Evolutionary conservation across 2,888 invertebrate species (phyloP).

Genomic region (Cecidostiba fungosa): DNA sequence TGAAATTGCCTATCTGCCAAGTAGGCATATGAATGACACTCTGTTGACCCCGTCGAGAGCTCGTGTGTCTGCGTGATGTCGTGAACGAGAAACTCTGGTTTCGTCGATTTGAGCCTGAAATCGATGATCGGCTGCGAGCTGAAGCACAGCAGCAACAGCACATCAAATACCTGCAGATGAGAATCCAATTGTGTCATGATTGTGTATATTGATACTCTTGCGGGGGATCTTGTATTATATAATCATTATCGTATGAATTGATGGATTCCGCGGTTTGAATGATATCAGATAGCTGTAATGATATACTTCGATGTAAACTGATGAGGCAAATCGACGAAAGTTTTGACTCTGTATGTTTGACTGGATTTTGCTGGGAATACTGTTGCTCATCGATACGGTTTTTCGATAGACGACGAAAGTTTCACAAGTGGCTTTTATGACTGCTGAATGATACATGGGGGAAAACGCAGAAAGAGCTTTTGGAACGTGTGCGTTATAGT

Average conservation of each 20-base stretch:
- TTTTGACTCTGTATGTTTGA: no score
- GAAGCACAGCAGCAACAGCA: conserved; percentile 68
- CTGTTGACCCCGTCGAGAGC: conserved; percentile 72
- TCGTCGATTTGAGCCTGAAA: conserved; percentile 71
- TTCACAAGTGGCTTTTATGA: no score
- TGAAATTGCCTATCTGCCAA: conserved; percentile 65
- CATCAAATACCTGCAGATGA: conserved; percentile 71
- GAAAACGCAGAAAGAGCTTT: no score
- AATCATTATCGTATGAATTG: no score
- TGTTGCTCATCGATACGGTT: no score
- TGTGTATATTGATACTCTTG: neutral
- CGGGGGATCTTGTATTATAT: no score
- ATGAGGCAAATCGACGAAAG: no score
- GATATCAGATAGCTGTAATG: neutral
- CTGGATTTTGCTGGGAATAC: no score
- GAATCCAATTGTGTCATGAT: neutral
- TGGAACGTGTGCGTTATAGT: no score
- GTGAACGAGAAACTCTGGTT: conserved; percentile 74
- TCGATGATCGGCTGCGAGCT: conserved; percentile 69
- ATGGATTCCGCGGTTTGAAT: neutral
- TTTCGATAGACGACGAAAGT: no score
- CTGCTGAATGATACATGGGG: no score
- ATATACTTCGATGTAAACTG: no score
- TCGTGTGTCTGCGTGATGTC: conserved; percentile 71
- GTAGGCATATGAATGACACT: conserved; percentile 69